Percentiles rank a stretch among this genome's conserved stretches.
These are phyloP conservation scores for Dromiciops gliroides DNA, from an alignment of 2,113 vertebrate genomes.

Conservation along the genomic window DNA sequence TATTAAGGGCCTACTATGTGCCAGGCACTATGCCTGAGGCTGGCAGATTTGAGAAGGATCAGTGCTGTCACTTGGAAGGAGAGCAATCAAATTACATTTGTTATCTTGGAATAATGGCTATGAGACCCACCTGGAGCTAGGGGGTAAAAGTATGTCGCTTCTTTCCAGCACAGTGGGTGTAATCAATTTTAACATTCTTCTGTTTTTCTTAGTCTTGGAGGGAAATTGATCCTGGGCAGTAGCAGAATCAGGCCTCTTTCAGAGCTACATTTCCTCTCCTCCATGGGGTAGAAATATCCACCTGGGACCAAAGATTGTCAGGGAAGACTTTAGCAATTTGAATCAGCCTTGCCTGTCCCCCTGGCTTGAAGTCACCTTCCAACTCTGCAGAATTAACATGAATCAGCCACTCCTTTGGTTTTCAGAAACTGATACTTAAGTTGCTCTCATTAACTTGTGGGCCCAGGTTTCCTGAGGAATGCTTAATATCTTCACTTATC, in stretches of 20 bases:
- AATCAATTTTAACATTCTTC: rapidly evolving
- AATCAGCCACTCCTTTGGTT: background rate
- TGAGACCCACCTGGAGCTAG: background rate
- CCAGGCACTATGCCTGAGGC: background rate
- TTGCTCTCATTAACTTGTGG: background rate
- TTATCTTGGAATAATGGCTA: background rate
- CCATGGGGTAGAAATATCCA: background rate
- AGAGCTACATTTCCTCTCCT: background rate
- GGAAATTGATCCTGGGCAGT: background rate
- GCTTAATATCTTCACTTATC: background rate
- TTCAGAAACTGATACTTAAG: background rate
- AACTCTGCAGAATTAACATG: background rate
- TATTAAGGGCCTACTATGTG: background rate
- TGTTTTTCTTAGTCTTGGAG: background rate
- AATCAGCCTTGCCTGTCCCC: background rate
- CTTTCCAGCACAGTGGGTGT: background rate
- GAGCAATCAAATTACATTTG: too few species aligned
- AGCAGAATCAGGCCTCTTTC: background rate
- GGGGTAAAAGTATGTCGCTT: background rate
- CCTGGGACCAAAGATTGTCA: background rate
- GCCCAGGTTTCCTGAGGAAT: background rate
- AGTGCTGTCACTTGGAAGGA: background rate
- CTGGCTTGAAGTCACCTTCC: too few species aligned
- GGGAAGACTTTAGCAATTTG: background rate
- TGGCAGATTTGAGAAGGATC: background rate